Evolutionary conservation across 1,140 invertebrate genomes (phyloP).

Genomic region (Drosophila trapezifrons): DNA sequence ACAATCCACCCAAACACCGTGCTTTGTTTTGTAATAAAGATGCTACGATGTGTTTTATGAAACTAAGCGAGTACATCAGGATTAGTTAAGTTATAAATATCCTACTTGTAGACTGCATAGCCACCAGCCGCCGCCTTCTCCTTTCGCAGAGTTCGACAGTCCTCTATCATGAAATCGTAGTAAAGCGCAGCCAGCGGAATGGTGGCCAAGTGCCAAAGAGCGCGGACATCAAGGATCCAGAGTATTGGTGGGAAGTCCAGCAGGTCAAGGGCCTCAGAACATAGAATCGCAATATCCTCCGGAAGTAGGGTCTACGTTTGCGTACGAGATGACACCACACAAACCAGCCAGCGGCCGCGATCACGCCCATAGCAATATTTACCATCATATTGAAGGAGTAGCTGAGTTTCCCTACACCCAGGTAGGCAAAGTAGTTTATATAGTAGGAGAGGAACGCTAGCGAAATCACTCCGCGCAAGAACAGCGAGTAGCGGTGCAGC

Average conservation of each 20-base stretch:
- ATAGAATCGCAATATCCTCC: slow-evolving; percentile 89
- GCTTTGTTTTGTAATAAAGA: slow-evolving; percentile 64
- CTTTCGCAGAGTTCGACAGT: slow-evolving; percentile 85
- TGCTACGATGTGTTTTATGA: slow-evolving; percentile 31
- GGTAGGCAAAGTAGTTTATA: slow-evolving; percentile 91
- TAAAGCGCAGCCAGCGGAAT: slow-evolving; percentile 91
- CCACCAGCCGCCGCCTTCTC: slow-evolving; percentile 54
- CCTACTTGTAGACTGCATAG: slow-evolving; percentile 55
- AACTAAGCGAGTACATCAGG: slow-evolving; percentile 31
- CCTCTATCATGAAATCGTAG: slow-evolving; percentile 89
- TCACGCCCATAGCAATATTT: slow-evolving; percentile 91
- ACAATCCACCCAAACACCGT: no score
- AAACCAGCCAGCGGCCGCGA: slow-evolving; percentile 90
- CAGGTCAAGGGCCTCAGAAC: slow-evolving; percentile 91
- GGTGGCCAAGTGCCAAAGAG: slow-evolving; percentile 97
- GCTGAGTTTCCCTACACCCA: slow-evolving; percentile 92
- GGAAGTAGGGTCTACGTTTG: slow-evolving; percentile 87
- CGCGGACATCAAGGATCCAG: slow-evolving; percentile 96
- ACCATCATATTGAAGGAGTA: slow-evolving; percentile 97
- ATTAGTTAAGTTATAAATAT: slow-evolving; percentile 27
- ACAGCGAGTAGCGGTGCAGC: slow-evolving; percentile 85
- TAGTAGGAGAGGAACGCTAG: slow-evolving; percentile 88
- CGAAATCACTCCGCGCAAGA: slow-evolving; percentile 85
- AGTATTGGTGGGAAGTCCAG: slow-evolving; percentile 95
- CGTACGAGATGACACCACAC: slow-evolving; percentile 89